Evolutionary conservation across 1,140 invertebrate species (phyloP), one percentile per base, ranked within the genome.

Genomic region (Danaus melanippus): DNA sequence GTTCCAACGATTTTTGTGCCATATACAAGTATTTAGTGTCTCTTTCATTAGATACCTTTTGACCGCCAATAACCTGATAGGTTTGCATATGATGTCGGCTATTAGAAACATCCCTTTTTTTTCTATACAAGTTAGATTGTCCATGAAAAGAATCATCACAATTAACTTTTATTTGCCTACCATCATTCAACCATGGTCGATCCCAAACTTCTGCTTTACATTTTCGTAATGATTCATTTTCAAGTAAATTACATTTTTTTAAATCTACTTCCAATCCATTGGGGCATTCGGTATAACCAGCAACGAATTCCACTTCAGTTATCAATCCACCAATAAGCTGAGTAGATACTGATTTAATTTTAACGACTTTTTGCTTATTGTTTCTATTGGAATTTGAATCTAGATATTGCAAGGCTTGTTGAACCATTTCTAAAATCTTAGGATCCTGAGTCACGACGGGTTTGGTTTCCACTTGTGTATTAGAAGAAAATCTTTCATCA

Each of bases 141-240:
- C 47, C 53, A 11, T 51, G 15, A 44, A 10, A 32, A 47, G 48
- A 41, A 54, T 81, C 66, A 32, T 82, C 60, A 56, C 89, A 90
- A 5, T 71, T 65, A 0, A 90, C 77, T 9, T 79, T 83, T 6
- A 89, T 75, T 60, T 88, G 56, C 45, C 58, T 74, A 4, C 81
- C 87, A 9, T 88, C 56, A 53, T 89, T 83, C 11, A 90, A 17
- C 92, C 91, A 92, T 6, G 90, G 88, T 64, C 88, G 82, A 42
- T 91, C 89, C 90, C 90, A 92, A 40, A 91, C 76, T 12, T 76
- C 71, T 7, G 90, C 76, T 9, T 80, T 42, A 66, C 91, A 92
- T 11, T 78, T 61, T 49, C 83, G 66, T 11, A 74, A 15, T 12
- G 66, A 56, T 68, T 75, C 69, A 57, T 68, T 61, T 53, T 75